Evolutionary conservation across 2,113 vertebrate species (phyloP), one percentile per base, ranked within the genome.

Genomic region (Herpailurus yagouaroundi): DNA sequence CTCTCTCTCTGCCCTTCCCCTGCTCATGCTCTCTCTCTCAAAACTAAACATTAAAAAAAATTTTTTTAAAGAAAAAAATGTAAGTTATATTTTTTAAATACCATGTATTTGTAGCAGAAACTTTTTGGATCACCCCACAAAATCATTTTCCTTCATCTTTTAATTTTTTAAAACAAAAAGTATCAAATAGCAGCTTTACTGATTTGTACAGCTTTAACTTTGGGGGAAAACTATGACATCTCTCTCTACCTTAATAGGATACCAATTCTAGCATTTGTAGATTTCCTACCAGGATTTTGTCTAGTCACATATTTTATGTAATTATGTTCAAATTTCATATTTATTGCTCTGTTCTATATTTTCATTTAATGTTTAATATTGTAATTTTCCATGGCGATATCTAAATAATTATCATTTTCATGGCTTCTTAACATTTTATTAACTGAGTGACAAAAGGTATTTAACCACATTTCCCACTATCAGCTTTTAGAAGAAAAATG

Each of bases 371-470:
- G 38, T 77, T 92, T 87, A 93, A 69, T 57, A 79, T 55, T 83
- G 8, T 82, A 80, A 64, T 60, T 38, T 94, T 38, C 52, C 33
- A 66, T 21, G 5, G 10, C 60, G 16, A 57, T 60, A 36, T 50
- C 16, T 87, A 45, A 80, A 94, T 77, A 83, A 97, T 66, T 23
- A 89, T 81, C 31, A 91, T 89, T 92, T 92, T 86, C 33, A 60
- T 80, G 55, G 48, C 19, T 92, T 89, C 31, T 85, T 73, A 89
- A 74, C 2, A 82, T 50, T 91, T 93, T 36, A 96, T 50, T 91
- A 96, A 93, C 45, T 79, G 16, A 93, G 87, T 73, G 55, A 86
- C 31, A 82, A 80, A 86, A 71, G 52, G 10, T 55, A 57, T 63
- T 81, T 81, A 85, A 69, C 36, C 5, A 66, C 19, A 84, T 83